Conservation (phyloP, 2,113 vertebrate genomes). For the Bucco capensis region DNA sequence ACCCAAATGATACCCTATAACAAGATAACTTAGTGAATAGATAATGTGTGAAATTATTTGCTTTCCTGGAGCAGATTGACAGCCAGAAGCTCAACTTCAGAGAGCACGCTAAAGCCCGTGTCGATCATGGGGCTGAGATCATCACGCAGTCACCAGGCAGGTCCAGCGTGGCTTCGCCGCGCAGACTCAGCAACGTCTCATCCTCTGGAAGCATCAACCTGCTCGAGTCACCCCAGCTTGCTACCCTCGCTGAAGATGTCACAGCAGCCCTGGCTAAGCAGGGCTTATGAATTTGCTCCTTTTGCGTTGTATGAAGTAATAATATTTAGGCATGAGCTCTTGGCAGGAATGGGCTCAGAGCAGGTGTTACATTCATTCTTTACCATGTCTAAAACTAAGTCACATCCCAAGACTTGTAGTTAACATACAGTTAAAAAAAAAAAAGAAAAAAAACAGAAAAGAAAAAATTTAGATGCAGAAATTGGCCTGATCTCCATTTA, state of each 20-base stretch:
- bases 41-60: background rate
- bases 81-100: conserved; percentile 91
- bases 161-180: conserved; percentile 87
- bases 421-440: conserved; percentile 62
- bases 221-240: conserved; percentile 92
- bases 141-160: conserved; percentile 84
- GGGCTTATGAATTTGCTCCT: conserved; percentile 90
- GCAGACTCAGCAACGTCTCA: conserved; percentile 90
- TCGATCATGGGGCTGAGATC: conserved; percentile 94
- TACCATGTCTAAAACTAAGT: conserved; percentile 74
- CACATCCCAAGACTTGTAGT: conserved; percentile 75
- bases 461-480: conserved; percentile 69
- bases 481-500: conserved; percentile 76
- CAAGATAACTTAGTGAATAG: background rate
- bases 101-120: conserved; percentile 89
- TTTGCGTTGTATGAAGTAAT: conserved; percentile 66
- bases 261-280: conserved; percentile 96
- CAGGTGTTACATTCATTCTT: conserved; percentile 76
- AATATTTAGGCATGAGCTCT: conserved; percentile 81
- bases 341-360: conserved; percentile 80
- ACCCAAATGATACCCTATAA: background rate
- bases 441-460: background rate
- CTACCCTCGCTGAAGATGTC: conserved; percentile 95
- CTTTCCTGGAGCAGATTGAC: conserved; percentile 85
- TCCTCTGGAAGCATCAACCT: conserved; percentile 97